phyloP scores from a whole-genome alignment of 1,140 invertebrate species.

The Semibalanus balanoides region DNA sequence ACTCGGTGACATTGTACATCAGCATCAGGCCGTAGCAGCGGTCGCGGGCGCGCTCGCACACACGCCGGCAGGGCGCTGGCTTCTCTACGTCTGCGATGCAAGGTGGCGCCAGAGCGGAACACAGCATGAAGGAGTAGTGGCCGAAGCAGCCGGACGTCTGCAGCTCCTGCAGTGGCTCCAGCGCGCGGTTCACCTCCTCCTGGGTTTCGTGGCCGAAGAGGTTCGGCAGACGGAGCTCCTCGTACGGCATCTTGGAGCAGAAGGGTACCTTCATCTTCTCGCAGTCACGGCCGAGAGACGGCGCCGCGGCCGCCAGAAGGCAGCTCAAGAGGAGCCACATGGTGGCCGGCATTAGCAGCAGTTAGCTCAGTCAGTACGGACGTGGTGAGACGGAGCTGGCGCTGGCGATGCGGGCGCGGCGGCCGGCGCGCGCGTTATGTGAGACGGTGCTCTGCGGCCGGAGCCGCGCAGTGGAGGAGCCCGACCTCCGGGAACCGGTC shows the following conservation, averaged over 20 bases:
- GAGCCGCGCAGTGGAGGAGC: no score
- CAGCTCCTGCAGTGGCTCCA: not conserved
- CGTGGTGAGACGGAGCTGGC: no score
- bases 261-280: constrained; percentile 4
- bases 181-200: not conserved
- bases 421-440: no score
- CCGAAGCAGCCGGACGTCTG: not conserved
- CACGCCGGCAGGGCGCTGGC: not conserved
- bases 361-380: no score
- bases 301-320: not conserved
- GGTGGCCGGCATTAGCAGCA: no score
- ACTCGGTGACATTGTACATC: not conserved
- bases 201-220: not conserved
- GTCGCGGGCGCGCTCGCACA: not conserved
- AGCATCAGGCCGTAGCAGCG: not conserved
- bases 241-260: not conserved
- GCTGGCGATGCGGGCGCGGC: no score
- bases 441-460: no score
- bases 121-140: not conserved
- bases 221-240: not conserved
- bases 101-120: not conserved
- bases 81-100: not conserved
- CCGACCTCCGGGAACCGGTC: no score
- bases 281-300: not conserved
- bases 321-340: not conserved